Conservation (phyloP, 2,888 invertebrate species). For the Hipparchia sbordonii region DNA sequence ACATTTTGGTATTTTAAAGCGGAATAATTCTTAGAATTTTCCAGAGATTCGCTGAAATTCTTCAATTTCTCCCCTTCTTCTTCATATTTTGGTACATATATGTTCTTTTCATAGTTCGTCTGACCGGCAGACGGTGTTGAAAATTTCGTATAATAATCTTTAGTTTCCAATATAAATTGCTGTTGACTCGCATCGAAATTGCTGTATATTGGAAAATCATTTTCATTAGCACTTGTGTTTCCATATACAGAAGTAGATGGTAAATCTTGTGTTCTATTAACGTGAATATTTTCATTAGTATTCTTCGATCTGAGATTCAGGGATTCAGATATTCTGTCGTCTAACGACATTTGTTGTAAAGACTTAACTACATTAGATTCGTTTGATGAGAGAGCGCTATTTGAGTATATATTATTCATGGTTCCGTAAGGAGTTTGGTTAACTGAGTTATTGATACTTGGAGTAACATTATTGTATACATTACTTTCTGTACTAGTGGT, state of each 20-base stretch:
- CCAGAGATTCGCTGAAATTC: slow-evolving; percentile 68
- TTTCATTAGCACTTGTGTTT: slow-evolving; percentile 43
- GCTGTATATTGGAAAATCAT: slow-evolving; percentile 66
- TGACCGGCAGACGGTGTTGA: slow-evolving; percentile 60
- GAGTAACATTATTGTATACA: slow-evolving; percentile 58
- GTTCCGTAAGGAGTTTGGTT: slow-evolving; percentile 51
- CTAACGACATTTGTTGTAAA: slow-evolving; percentile 68
- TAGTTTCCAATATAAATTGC: slow-evolving; percentile 70
- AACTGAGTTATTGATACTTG: slow-evolving; percentile 51
- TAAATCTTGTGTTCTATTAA: slow-evolving; percentile 53
- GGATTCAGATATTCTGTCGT: slow-evolving; percentile 77
- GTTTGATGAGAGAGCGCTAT: slow-evolving; percentile 52
- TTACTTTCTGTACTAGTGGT: slow-evolving; percentile 45
- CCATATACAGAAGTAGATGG: slow-evolving; percentile 50
- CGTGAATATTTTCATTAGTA: slow-evolving; percentile 66
- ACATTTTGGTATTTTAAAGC: slow-evolving; percentile 71
- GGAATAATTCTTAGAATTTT: slow-evolving; percentile 75
- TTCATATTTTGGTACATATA: slow-evolving; percentile 70
- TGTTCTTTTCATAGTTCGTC: slow-evolving; percentile 70
- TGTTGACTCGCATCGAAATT: slow-evolving; percentile 67
- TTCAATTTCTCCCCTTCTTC: slow-evolving; percentile 66
- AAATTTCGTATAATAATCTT: slow-evolving; percentile 73
- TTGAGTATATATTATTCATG: slow-evolving; percentile 50
- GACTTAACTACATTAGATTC: slow-evolving; percentile 43
- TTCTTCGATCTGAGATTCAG: slow-evolving; percentile 75